Base-by-base conservation (phyloP, 2,888 invertebrate species). In the Dryocosmus kuriphilus region DNA sequence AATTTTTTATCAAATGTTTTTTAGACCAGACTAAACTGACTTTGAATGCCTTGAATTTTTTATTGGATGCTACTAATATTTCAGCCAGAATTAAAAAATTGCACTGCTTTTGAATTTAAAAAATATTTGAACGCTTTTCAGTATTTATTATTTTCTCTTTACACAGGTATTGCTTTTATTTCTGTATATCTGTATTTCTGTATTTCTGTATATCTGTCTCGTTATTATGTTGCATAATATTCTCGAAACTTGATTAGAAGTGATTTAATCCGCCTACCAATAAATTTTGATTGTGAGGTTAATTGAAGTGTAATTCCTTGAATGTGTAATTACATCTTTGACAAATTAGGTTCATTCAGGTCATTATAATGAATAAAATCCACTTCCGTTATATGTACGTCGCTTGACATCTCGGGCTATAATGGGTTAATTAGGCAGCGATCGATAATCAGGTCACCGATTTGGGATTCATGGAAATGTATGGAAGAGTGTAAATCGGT, bases 381-480 rank as follows among this genome's bases (percentile, higher is more conserved):
- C 19, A 14, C 46, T 67, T 67, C 19, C 46, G 27, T 30, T 67
- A 24, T 46, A 24, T 46, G 67, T 19, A 67, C 19, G 27, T 24
- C 46, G 41, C 46, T 16, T 67, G 41, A 51, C 51, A 71, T 51
- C 27, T n/a, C 27, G 27, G 14, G n/a, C 51, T 46, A 30, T 51
- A 71, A 67, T 30, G 30, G 51, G 30, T 71, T 71, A 71, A 71
- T 71, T 71, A 71, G 30, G 46, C 30, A 51, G 9, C 71, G 30
- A 71, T 71, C 71, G 71, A 71, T 71, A 51, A 71, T 30, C 51
- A n/a, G 71, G 51, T 71, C 51, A 71, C 51, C 51, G n/a, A 71
- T 71, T 51, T 27, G 27, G 51, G 30, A 51, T 46, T 71, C n/a
- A 27, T 71, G n/a, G n/a, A 71, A 51, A 71, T 51, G 46, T 30